A percentile compares a stretch with the other conserved stretches of the same genome.
Evolutionary conservation across 1,140 invertebrate genomes (phyloP).

Genomic region (Bombyx mori): DNA sequence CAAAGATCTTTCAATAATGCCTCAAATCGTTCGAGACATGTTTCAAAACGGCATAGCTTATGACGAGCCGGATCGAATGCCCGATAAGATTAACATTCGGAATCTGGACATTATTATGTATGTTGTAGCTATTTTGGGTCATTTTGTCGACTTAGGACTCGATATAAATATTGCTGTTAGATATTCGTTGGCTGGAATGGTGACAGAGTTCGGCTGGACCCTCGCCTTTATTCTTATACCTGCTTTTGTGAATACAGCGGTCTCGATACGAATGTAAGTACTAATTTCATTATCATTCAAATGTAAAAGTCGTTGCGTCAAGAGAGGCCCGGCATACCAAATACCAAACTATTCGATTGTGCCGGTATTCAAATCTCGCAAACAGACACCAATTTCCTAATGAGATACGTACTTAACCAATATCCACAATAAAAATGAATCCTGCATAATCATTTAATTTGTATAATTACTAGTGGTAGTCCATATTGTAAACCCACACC

Average conservation of each 20-base stretch:
- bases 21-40: slow-evolving; percentile 37
- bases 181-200: slow-evolving; percentile 63
- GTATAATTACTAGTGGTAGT: no score
- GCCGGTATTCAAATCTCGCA: no score
- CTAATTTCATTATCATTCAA: background rate
- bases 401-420: no score
- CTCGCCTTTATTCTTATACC: slow-evolving; percentile 76
- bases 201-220: slow-evolving; percentile 74
- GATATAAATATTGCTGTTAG: slow-evolving; percentile 77
- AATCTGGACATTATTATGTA: slow-evolving; percentile 60
- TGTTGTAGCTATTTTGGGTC: slow-evolving; percentile 73
- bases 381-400: no score
- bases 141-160: slow-evolving; percentile 76
- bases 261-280: slow-evolving; percentile 77
- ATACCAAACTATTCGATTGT: no score
- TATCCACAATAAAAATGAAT: no score
- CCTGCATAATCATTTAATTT: no score
- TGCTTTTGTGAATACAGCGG: slow-evolving; percentile 75
- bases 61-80: slow-evolving; percentile 61
- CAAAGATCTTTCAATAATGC: slow-evolving; percentile 29
- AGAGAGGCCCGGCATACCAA: no score
- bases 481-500: no score
- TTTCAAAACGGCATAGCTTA: slow-evolving; percentile 42
- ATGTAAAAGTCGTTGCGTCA: no score
- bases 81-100: slow-evolving; percentile 45